These are phyloP conservation scores for Coenonympha glycerion DNA, from an alignment of 2,888 invertebrate genomes.

Conservation along the genomic window DNA sequence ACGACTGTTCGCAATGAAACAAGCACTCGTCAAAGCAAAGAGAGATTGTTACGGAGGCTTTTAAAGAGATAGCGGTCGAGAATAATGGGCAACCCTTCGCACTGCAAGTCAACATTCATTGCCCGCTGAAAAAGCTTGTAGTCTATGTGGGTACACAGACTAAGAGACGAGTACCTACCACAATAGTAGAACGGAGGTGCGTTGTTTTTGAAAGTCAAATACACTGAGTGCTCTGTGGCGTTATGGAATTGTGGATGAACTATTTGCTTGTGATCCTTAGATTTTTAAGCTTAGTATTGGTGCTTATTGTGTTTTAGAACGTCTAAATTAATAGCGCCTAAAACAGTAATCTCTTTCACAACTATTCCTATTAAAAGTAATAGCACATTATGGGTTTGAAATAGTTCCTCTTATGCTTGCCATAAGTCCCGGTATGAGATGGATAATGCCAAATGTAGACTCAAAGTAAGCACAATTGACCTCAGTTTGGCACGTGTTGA, in stretches of 20 bases:
- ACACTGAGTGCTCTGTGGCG: not conserved
- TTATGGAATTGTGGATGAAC: not conserved
- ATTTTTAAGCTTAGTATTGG: not conserved
- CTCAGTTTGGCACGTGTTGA: too few relatives aligned
- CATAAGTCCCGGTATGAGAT: too few relatives aligned
- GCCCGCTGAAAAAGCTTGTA: constrained; percentile 13
- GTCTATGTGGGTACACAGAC: constrained; percentile 4
- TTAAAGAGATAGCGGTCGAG: constrained; percentile 31
- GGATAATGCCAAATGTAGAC: too few relatives aligned
- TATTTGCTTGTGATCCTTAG: not conserved
- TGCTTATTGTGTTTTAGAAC: too few relatives aligned
- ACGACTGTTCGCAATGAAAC: constrained; percentile 36
- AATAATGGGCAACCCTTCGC: constrained; percentile 29
- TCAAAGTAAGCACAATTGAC: too few relatives aligned
- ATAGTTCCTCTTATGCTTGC: too few relatives aligned
- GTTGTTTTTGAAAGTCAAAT: not conserved
- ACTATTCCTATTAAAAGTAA: too few relatives aligned
- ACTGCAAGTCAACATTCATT: constrained; percentile 24
- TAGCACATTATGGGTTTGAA: too few relatives aligned
- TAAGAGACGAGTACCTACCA: not conserved
- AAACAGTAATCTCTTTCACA: too few relatives aligned
- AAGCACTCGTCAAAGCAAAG: constrained; percentile 32
- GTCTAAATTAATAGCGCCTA: too few relatives aligned
- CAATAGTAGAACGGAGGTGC: not conserved
- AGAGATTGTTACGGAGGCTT: constrained; percentile 31